Conservation (phyloP, 2,797 vertebrate species). For the Acanthopagrus latus region DNA sequence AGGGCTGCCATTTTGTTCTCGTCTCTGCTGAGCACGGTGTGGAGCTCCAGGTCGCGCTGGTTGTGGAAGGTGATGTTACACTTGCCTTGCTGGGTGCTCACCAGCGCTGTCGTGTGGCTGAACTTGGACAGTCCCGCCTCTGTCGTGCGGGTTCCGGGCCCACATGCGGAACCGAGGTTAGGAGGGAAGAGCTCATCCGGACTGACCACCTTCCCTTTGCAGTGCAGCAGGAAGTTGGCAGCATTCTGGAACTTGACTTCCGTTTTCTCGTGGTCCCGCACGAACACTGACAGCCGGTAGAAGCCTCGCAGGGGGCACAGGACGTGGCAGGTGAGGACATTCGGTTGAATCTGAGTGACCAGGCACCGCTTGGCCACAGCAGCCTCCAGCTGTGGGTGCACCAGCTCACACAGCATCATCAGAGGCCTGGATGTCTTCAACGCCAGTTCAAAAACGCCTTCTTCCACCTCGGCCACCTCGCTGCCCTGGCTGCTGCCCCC, state of each 20-base stretch:
- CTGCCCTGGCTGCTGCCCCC: slow-evolving; percentile 71
- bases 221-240: slow-evolving; percentile 86
- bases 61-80: slow-evolving; percentile 88
- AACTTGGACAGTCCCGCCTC: slow-evolving; percentile 83
- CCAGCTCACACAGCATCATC: slow-evolving; percentile 83
- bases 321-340: slow-evolving; percentile 80
- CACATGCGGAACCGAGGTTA: slow-evolving; percentile 80
- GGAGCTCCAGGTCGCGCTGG: slow-evolving; percentile 69
- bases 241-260: slow-evolving; percentile 81
- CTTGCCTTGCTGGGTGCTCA: slow-evolving; percentile 85
- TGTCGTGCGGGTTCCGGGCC: slow-evolving; percentile 83
- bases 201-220: slow-evolving; percentile 69
- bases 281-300: slow-evolving; percentile 86
- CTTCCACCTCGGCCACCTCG: slow-evolving; percentile 72
- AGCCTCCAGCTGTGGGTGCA: slow-evolving; percentile 75
- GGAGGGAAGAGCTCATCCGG: slow-evolving; percentile 83
- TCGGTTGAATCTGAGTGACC: slow-evolving; percentile 83
- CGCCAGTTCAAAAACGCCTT: slow-evolving; percentile 72
- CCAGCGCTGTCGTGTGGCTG: slow-evolving; percentile 79
- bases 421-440: slow-evolving; percentile 82
- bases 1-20: slow-evolving; percentile 32
- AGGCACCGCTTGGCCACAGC: slow-evolving; percentile 83
- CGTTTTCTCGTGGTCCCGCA: slow-evolving; percentile 80
- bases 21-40: slow-evolving; percentile 73
- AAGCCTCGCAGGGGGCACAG: slow-evolving; percentile 84